Base-by-base conservation (phyloP, 2,113 vertebrate genomes). In the Coptodon bakossiorum region DNA sequence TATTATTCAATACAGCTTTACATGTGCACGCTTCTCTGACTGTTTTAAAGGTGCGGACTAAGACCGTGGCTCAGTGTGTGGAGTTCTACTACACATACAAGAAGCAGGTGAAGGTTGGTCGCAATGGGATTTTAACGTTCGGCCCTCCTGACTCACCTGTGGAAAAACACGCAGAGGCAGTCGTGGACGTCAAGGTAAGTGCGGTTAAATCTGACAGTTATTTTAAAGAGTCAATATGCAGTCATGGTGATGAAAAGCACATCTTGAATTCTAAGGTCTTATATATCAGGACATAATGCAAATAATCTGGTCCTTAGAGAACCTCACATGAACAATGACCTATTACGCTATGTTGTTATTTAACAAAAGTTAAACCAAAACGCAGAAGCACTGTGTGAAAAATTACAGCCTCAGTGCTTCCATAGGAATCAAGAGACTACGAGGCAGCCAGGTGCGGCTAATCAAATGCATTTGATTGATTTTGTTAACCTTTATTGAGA, bases 41-140 rank as follows among this genome's bases (percentile, higher is more conserved):
- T 6, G 2, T 85, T 85, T 38, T 71, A n/a, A 93, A 99, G 99
- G 98, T 99, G 93, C 98, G 96, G 95, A 99, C 97, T 82, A 99
- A 99, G 96, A 98, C 98, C 0, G 97, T 99, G 96, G 97, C 98
- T 27, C 99, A 99, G 90, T 99, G 99, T 31, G 99, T 99, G 40
- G 99, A 99, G 92, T 99, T 99, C 93, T 99, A 99, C 94, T 99
- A 99, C 91, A 99, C 98, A 0, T 98, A 98, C 91, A 99, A 99
- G 95, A 99, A 98, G 90, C 98, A 98, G 92, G 97, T 98, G 93
- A 99, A 98, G 94, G 97, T 98, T 7, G 97, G 97, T 56, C 98
- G 98, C 48, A 98, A 97, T 0, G 98, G 98, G 80, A 97, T 96
- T 22, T 94, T 98, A 27, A 97, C 97, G 83, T 99, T 97, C 4